These are phyloP conservation scores for Amblyopsis rosae DNA, from an alignment of 2,113 vertebrate genomes.

Conservation along the genomic window DNA sequence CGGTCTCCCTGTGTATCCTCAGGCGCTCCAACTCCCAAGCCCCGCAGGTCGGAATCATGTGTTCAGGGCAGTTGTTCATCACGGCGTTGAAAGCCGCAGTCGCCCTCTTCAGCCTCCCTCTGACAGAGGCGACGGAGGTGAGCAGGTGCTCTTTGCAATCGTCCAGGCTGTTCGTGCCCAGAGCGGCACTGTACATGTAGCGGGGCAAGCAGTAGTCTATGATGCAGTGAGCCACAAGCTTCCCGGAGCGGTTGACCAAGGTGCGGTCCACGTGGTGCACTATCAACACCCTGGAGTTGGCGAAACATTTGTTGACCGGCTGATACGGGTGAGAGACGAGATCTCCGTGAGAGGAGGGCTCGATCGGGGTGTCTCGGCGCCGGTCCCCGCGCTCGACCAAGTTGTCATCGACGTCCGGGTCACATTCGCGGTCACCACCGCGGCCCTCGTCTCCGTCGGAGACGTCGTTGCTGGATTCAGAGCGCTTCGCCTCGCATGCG, in stretches of 20 bases:
- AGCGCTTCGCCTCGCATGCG: neutral
- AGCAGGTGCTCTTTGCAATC: no score
- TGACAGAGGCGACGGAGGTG: neutral
- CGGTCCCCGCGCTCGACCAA: no score
- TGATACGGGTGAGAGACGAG: neutral
- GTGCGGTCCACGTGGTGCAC: no score
- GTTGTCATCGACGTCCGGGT: neutral
- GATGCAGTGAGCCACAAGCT: no score
- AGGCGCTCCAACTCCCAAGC: conserved; percentile 3
- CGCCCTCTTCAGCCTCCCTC: no score
- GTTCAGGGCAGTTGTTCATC: no score
- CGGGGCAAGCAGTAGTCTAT: conserved; percentile 6
- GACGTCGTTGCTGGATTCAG: neutral
- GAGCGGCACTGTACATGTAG: conserved; percentile 6
- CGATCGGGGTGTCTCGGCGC: no score
- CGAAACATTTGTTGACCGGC: conserved; percentile 4
- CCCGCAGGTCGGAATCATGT: neutral
- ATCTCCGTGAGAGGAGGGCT: neutral
- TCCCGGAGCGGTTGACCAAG: no score
- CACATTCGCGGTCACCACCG: neutral
- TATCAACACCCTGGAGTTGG: no score
- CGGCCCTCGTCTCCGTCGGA: neutral
- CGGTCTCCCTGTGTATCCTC: conserved; percentile 1
- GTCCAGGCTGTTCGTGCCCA: no score
- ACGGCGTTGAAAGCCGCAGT: no score